phyloP scores from a whole-genome alignment of 1,140 invertebrate species.

The Acromyrmex heyeri region DNA sequence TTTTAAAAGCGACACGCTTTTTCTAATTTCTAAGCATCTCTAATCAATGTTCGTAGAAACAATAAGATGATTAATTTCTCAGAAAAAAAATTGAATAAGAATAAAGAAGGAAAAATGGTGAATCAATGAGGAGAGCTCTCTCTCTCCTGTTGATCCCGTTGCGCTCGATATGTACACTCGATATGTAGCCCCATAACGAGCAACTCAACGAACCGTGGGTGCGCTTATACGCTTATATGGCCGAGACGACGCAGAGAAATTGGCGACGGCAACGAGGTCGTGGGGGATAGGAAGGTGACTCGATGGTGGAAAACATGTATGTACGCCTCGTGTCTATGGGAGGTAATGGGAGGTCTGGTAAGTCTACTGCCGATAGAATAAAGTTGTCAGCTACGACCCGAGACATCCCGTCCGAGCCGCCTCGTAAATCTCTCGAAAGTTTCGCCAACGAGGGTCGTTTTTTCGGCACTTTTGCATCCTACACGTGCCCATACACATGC shows the following conservation, averaged over 20 bases:
- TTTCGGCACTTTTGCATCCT: constrained; percentile 46
- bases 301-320: constrained; percentile 48
- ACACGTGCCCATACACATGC: background rate
- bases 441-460: constrained; percentile 64
- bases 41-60: background rate
- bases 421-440: constrained; percentile 79
- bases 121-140: constrained; percentile 1
- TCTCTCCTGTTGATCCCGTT: constrained; percentile 6
- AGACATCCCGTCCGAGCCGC: constrained; percentile 73
- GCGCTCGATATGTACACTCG: constrained; percentile 11
- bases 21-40: background rate
- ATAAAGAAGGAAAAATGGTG: background rate
- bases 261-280: constrained; percentile 61
- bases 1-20: background rate
- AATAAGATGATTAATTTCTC: background rate
- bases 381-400: constrained; percentile 74
- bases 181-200: constrained; percentile 58
- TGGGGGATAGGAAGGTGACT: constrained; percentile 22
- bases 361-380: constrained; percentile 72
- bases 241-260: constrained; percentile 63
- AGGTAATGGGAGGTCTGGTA: constrained; percentile 50
- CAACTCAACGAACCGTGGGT: constrained; percentile 65
- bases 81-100: background rate
- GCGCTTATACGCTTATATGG: constrained; percentile 55
- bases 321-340: constrained; percentile 34